A percentile compares a stretch with the other conserved stretches of the same genome.
These are phyloP conservation scores for Serrognathus titanus DNA, from an alignment of 2,888 invertebrate species.

Conservation along the genomic window DNA sequence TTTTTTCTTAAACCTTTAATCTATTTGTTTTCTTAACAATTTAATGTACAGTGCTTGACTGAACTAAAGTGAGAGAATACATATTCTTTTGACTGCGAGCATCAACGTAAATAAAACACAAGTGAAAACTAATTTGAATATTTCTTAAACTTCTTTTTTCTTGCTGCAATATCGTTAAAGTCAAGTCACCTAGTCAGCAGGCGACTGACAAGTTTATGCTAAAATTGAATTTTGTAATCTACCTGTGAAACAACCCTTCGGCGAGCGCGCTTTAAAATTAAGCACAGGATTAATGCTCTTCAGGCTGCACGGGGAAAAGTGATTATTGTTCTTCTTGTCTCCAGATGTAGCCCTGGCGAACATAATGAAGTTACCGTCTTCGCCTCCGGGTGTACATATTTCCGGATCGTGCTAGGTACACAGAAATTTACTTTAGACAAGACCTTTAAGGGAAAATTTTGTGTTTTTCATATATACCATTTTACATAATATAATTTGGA, in stretches of 20 bases:
- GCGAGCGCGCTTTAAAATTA: constrained; percentile 84
- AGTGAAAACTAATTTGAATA: no score
- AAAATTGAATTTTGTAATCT: constrained; percentile 27
- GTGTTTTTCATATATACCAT: no score
- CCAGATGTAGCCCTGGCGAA: constrained; percentile 98
- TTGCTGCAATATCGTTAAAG: no score
- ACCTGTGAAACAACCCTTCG: constrained; percentile 92
- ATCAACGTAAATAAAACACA: no score
- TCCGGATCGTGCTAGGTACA: constrained; percentile 84
- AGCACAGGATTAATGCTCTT: constrained; percentile 89
- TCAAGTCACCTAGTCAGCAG: no score
- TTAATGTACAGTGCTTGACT: not conserved
- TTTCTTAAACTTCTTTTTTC: no score
- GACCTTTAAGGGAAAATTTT: no score
- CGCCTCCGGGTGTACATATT: constrained; percentile 89
- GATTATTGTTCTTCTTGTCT: constrained; percentile 96
- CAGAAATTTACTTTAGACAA: not conserved
- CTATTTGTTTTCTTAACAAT: not conserved
- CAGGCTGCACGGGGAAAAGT: constrained; percentile 92
- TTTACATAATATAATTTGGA: no score
- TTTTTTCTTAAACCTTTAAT: not conserved
- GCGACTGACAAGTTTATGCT: no score
- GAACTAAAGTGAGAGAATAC: no score
- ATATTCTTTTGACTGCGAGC: no score
- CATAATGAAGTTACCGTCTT: constrained; percentile 99